Percentiles rank a stretch among this genome's conserved stretches.
Conservation (phyloP, 1,140 invertebrate genomes). For the Trachymyrmex cornetzi region DNA sequence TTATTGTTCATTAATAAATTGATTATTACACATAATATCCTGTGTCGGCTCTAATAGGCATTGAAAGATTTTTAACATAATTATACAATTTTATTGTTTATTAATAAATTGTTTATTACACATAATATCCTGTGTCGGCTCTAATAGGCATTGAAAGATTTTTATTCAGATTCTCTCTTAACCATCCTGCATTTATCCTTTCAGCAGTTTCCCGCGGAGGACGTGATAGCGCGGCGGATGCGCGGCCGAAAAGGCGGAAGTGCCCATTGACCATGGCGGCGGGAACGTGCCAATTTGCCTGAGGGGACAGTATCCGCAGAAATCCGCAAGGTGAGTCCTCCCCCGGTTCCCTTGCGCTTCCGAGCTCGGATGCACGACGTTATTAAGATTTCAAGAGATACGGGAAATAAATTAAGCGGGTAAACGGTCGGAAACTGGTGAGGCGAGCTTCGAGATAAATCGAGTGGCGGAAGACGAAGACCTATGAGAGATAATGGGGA, state of each 20-base stretch:
- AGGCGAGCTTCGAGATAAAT: slow-evolving; percentile 51
- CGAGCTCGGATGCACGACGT: slow-evolving; percentile 4
- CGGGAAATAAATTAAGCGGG: slow-evolving; percentile 37
- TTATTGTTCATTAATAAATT: too few relatives aligned
- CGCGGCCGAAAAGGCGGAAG: slow-evolving; percentile 63
- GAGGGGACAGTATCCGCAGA: slow-evolving; percentile 67
- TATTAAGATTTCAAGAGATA: slow-evolving; percentile 58
- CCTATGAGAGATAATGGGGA: slow-evolving; percentile 29
- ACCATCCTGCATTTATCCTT: background rate
- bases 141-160: too few relatives aligned
- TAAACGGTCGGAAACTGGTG: slow-evolving; percentile 63
- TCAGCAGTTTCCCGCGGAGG: slow-evolving; percentile 1
- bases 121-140: too few relatives aligned
- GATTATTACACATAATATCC: too few relatives aligned
- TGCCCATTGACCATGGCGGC: slow-evolving; percentile 77
- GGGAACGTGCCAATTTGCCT: slow-evolving; percentile 78
- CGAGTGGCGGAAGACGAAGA: slow-evolving; percentile 55
- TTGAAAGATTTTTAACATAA: too few relatives aligned
- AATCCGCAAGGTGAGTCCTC: slow-evolving; percentile 65
- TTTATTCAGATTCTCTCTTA: too few relatives aligned
- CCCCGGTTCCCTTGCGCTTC: background rate
- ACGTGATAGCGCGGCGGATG: slow-evolving; percentile 1
- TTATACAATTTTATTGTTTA: too few relatives aligned
- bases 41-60: too few relatives aligned
- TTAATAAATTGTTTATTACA: too few relatives aligned